A percentile compares a stretch with the other conserved stretches of the same genome.
These are phyloP conservation scores for Speoplatyrhinus poulsoni DNA, from an alignment of 2,113 vertebrate genomes.

Conservation along the genomic window DNA sequence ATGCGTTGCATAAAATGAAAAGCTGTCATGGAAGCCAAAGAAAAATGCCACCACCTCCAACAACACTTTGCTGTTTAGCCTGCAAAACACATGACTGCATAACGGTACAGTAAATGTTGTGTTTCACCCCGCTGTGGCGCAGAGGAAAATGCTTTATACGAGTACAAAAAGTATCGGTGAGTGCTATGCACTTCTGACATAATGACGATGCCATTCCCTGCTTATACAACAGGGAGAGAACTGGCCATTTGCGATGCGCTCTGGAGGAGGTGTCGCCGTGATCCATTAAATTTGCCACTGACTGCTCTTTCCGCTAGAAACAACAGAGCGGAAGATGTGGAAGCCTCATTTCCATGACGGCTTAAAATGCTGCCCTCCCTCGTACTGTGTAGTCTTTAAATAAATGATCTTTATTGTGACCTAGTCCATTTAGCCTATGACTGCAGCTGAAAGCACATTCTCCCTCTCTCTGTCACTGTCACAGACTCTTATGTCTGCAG, in stretches of 20 bases:
- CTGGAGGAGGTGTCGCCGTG: slow-evolving; percentile 58
- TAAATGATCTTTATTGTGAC: slow-evolving; percentile 66
- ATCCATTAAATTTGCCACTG: slow-evolving; percentile 58
- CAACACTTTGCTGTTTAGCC: slow-evolving; percentile 25
- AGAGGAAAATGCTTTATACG: slow-evolving; percentile 41
- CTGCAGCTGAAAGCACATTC: slow-evolving; percentile 41
- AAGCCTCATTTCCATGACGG: slow-evolving; percentile 53
- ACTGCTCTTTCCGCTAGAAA: slow-evolving; percentile 51
- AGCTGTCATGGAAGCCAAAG: not conserved
- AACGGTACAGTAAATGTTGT: slow-evolving; percentile 48
- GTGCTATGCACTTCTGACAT: slow-evolving; percentile 46
- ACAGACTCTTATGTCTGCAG: slow-evolving; percentile 32
- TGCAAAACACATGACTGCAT: slow-evolving; percentile 41
- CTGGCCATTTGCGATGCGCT: slow-evolving; percentile 51
- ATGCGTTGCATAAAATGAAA: slow-evolving; percentile 10
- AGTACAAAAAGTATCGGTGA: slow-evolving; percentile 57
- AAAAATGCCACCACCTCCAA: slow-evolving; percentile 13
- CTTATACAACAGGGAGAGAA: slow-evolving; percentile 56
- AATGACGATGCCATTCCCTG: slow-evolving; percentile 57
- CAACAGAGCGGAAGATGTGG: slow-evolving; percentile 38
- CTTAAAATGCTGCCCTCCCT: slow-evolving; percentile 38
- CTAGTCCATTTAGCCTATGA: slow-evolving; percentile 56
- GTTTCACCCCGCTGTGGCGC: slow-evolving; percentile 39
- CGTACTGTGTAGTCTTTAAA: slow-evolving; percentile 55
- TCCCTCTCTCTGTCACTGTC: slow-evolving; percentile 46